Conservation (phyloP, 2,113 vertebrate genomes). For the Sinocyclocheilus anshuiensis region DNA sequence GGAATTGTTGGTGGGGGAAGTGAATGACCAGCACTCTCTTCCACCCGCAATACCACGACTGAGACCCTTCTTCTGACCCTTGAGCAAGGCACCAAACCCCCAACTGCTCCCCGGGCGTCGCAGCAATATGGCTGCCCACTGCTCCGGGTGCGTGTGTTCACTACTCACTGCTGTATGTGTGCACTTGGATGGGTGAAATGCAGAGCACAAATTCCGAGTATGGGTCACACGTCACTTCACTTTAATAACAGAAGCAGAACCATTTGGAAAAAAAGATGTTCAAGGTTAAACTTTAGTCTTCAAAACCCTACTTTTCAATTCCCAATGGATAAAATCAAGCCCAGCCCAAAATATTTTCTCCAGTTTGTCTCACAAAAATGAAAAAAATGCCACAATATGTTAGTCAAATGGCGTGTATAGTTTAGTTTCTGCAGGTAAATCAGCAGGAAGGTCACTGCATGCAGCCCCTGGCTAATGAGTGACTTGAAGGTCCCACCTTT, state of each 20-base stretch:
- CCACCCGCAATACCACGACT: too few relatives aligned
- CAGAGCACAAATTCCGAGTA: too few relatives aligned
- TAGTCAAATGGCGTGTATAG: not conserved
- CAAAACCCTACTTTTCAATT: not conserved
- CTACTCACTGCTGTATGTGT: too few relatives aligned
- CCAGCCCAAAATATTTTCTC: not conserved
- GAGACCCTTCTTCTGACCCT: too few relatives aligned
- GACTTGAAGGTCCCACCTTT: not conserved
- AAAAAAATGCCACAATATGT: not conserved
- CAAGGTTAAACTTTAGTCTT: not conserved
- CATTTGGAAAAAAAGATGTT: not conserved
- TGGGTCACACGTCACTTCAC: too few relatives aligned
- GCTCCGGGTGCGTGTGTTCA: too few relatives aligned
- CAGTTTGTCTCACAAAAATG: not conserved
- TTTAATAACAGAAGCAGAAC: not conserved
- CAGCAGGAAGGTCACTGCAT: not conserved
- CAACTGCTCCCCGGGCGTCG: too few relatives aligned
- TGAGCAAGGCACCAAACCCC: too few relatives aligned
- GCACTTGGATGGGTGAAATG: too few relatives aligned
- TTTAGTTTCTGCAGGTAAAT: not conserved
- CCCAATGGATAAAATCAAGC: not conserved
- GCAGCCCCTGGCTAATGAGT: not conserved
- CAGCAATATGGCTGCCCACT: too few relatives aligned
- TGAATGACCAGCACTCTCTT: too few relatives aligned
- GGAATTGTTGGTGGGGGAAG: too few relatives aligned